Conservation (phyloP, 1,140 invertebrate species). For the Drosophila tristis region DNA sequence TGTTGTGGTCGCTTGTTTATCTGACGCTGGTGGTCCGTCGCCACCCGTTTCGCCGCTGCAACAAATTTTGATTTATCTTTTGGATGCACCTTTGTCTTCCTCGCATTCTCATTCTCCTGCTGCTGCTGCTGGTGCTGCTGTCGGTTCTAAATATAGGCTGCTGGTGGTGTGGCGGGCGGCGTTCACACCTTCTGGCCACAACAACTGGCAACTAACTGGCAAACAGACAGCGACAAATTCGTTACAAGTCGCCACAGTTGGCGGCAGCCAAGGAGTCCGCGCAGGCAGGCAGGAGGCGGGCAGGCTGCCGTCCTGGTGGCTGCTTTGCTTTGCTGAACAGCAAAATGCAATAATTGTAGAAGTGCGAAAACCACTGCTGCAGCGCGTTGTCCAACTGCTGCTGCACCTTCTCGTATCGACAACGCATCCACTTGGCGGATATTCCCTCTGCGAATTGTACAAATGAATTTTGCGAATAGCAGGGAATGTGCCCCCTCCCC, state of each 20-base stretch:
- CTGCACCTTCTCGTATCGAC: conserved; percentile 15
- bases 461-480: conserved; percentile 25
- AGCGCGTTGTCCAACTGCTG: not conserved
- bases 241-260: conserved; percentile 52
- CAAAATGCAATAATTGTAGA: conserved; percentile 76
- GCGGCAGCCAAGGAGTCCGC: not conserved
- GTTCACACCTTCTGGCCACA: conserved; percentile 70
- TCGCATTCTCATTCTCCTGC: no score
- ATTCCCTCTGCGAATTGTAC: conserved; percentile 25
- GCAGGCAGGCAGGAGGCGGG: not conserved
- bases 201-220: conserved; percentile 36
- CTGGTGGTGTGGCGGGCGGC: conserved; percentile 9
- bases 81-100: conserved; percentile 49
- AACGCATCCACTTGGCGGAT: conserved; percentile 1
- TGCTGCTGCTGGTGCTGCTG: conserved; percentile 1
- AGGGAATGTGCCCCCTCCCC: not conserved
- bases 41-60: conserved; percentile 16
- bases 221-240: conserved; percentile 71
- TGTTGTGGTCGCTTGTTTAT: conserved; percentile 53
- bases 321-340: conserved; percentile 70
- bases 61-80: conserved; percentile 76
- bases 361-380: conserved; percentile 5
- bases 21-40: conserved; percentile 66
- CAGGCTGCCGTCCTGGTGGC: conserved; percentile 11
- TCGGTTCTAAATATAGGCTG: conserved; percentile 61